Percentiles rank a stretch among this genome's conserved stretches.
phyloP scores from a whole-genome alignment of 2,113 vertebrate species.

The Lucifuga dentata region DNA sequence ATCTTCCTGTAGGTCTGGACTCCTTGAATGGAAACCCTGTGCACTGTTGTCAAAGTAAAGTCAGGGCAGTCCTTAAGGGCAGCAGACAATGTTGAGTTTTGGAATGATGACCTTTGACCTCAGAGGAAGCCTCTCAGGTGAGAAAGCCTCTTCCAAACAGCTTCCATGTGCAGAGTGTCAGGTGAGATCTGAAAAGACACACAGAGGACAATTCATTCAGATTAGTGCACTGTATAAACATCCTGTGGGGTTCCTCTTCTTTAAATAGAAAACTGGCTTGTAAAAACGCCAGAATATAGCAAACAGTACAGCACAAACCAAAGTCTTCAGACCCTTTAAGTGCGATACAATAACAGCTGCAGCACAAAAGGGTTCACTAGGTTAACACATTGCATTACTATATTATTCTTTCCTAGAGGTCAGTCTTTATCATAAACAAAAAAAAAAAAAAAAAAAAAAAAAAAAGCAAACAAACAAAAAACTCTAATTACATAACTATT shows the following conservation, averaged over 20 bases:
- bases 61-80: constrained; percentile 19
- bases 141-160: constrained; percentile 46
- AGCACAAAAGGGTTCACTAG: no score
- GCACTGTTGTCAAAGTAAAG: constrained; percentile 19
- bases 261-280: neutral
- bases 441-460: no score
- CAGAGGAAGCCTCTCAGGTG: constrained; percentile 48
- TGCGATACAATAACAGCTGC: no score
- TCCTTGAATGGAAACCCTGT: constrained; percentile 42
- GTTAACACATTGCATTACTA: no score
- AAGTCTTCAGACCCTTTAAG: no score
- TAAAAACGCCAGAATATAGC: neutral
- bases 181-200: constrained; percentile 52
- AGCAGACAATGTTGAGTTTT: constrained; percentile 34
- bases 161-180: constrained; percentile 45
- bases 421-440: no score
- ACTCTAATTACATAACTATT: constrained; percentile 1
- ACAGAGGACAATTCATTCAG: constrained; percentile 25
- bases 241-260: no score
- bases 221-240: constrained; percentile 1
- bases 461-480: no score
- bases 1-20: constrained; percentile 24
- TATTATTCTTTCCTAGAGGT: no score
- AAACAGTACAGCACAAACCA: neutral
- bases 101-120: constrained; percentile 54